Percentiles rank a stretch among this genome's conserved stretches.
Conservation (phyloP, 2,113 vertebrate species). For the Athene noctua region DNA sequence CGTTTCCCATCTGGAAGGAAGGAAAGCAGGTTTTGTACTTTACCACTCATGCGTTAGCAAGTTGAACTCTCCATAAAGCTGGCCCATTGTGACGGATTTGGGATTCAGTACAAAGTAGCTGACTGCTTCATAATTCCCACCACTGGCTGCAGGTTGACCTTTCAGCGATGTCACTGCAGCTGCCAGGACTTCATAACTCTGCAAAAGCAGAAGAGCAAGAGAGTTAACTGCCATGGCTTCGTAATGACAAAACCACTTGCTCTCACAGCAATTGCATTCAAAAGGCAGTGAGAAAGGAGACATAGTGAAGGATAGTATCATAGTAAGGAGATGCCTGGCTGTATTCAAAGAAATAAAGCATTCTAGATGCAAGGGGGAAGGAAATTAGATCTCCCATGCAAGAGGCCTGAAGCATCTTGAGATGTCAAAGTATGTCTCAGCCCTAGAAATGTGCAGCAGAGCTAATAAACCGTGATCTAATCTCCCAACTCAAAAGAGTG, state of each 20-base stretch:
- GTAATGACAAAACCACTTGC: background rate
- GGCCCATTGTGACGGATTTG: conserved; percentile 95
- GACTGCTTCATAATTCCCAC: conserved; percentile 85
- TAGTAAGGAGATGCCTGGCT: background rate
- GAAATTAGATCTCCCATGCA: background rate
- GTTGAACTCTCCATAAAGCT: conserved; percentile 93
- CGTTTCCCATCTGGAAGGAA: background rate
- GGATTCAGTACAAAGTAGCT: conserved; percentile 86
- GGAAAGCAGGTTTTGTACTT: conserved; percentile 56
- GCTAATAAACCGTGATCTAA: background rate
- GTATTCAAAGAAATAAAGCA: background rate
- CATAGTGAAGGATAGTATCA: background rate
- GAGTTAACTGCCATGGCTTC: background rate
- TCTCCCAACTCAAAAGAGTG: background rate
- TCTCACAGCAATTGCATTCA: background rate
- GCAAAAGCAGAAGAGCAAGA: background rate
- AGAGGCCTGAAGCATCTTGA: background rate
- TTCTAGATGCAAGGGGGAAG: background rate
- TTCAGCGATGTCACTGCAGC: conserved; percentile 84
- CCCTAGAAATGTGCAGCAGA: background rate
- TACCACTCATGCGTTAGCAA: conserved; percentile 92
- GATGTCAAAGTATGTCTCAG: background rate
- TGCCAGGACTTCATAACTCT: conserved; percentile 90
- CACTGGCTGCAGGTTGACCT: conserved; percentile 86
- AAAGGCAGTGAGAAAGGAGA: conserved; percentile 1